Evolutionary conservation across 2,797 vertebrate genomes (phyloP).

Genomic region (Poecilia gillii): DNA sequence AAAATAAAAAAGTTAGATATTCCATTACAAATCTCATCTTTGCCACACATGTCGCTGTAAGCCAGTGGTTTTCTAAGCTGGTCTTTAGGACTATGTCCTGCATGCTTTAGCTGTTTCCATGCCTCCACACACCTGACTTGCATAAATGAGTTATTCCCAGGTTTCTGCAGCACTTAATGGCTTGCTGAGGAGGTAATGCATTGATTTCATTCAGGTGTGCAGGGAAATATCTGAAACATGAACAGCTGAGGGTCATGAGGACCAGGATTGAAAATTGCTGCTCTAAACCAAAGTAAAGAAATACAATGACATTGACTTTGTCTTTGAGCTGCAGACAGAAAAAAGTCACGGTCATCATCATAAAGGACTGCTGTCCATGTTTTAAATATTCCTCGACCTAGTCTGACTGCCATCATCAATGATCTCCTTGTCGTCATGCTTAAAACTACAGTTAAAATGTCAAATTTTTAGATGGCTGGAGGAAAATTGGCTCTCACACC

Average conservation of each 20-base stretch:
- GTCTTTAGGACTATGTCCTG: no score
- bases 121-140: no score
- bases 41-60: no score
- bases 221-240: not conserved
- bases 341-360: not conserved
- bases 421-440: conserved; percentile 7
- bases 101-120: no score
- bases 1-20: no score
- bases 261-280: not conserved
- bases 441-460: conserved; percentile 4
- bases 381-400: not conserved
- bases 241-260: not conserved
- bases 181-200: no score
- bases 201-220: no score
- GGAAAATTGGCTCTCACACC: conserved; percentile 21
- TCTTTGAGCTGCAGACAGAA: not conserved
- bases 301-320: not conserved
- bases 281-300: not conserved
- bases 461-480: conserved; percentile 11
- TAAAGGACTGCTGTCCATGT: not conserved
- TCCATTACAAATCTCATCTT: no score
- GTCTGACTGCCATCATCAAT: not conserved
- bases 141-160: no score
- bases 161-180: no score
- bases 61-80: no score